These are phyloP conservation scores for Tryphoninae sp. DNA, from an alignment of 2,888 invertebrate species.

Conservation along the genomic window DNA sequence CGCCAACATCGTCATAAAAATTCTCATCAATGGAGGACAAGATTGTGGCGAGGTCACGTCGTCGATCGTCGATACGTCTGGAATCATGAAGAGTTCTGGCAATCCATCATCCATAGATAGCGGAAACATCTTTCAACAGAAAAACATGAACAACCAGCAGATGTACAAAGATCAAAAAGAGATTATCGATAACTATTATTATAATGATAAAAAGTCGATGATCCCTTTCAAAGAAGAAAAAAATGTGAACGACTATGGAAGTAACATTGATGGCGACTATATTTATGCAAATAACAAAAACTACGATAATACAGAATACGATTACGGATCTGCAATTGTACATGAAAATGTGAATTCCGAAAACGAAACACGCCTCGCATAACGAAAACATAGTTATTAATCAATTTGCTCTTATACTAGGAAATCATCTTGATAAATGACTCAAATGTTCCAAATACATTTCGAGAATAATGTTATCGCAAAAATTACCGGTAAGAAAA, in stretches of 20 bases:
- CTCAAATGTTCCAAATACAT: no score
- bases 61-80: background rate
- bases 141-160: background rate
- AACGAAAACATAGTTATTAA: background rate
- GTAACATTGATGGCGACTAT: background rate
- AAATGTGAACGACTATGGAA: background rate
- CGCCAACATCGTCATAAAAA: background rate
- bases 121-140: background rate
- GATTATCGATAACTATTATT: background rate
- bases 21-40: slow-evolving; percentile 7
- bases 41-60: background rate
- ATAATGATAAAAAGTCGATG: background rate
- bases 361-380: background rate
- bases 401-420: no score
- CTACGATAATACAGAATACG: slow-evolving; percentile 10
- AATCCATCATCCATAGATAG: background rate
- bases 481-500: no score
- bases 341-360: background rate
- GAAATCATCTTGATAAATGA: no score
- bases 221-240: background rate
- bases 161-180: background rate
- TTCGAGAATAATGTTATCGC: no score
- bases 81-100: background rate
- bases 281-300: background rate
- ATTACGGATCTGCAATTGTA: slow-evolving; percentile 1